Base-by-base conservation (phyloP, 2,113 vertebrate species). In the Prolemur simus region DNA sequence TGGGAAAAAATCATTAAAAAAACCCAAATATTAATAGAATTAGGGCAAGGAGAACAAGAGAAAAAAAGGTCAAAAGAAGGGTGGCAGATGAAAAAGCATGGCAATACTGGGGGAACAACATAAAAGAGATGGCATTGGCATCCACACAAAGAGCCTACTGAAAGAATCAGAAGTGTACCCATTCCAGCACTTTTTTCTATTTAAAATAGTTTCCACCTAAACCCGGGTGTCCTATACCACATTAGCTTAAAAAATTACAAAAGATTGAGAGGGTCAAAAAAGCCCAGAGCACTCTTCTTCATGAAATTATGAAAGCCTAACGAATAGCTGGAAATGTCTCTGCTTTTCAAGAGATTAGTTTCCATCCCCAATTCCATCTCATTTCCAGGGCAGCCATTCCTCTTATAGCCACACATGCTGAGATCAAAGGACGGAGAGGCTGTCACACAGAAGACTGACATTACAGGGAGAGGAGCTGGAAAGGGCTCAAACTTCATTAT, bases 381-480 rank as follows among this genome's bases (percentile, higher is more conserved):
- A 80, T 97, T 96, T 89, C 64, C 89, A 86, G 82, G 56, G 49
- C 1, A 3, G 58, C 81, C 81, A 34, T 78, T 91, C 49, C 83
- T 89, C 74, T 91, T 60, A 64, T 32, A 94, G 83, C 74, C n/a
- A 21, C 23, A 25, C 73, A 66, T 5, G 49, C 95, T 87, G 91
- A 95, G 94, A 97, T 96, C 97, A 96, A 95, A 95, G 91, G 63
- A 83, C 27, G 25, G 32, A 49, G 23, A 95, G 47, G 49, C 82
- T 60, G 13, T 47, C 18, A 71, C 60, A 66, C 5, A 68, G 49
- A 87, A 78, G 69, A 86, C 64, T 52, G 37, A 85, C 27, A 0
- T 25, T 86, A 60, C 10, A 27, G 45, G 74, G 45, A 78, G 45
- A 90, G 84, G 68, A 92, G 52, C 1, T 87, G 83, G 89, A 92